Conservation (phyloP, 2,888 invertebrate genomes). For the Nemotelus nigrinus region DNA sequence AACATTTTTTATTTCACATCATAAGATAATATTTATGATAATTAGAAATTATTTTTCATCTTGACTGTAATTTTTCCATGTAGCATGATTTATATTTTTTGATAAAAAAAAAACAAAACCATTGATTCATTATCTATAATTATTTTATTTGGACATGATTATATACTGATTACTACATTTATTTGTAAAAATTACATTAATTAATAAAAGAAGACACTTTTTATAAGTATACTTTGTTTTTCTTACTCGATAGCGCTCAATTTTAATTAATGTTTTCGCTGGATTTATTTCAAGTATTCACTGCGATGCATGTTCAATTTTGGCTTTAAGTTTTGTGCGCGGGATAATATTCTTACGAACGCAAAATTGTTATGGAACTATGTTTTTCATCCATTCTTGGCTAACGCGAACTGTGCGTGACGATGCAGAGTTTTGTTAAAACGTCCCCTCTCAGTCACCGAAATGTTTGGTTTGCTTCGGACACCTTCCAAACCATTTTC, state of each 20-base stretch:
- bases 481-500: too few species aligned
- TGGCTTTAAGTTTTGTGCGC: too few species aligned
- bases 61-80: conserved; percentile 13
- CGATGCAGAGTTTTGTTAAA: too few species aligned
- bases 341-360: too few species aligned
- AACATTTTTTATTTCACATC: too few species aligned
- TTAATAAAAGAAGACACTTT: conserved; percentile 41
- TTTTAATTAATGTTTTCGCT: not conserved
- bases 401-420: too few species aligned
- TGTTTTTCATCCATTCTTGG: too few species aligned
- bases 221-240: conserved; percentile 35
- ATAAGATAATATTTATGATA: not conserved
- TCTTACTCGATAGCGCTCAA: not conserved
- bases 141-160: conserved; percentile 38
- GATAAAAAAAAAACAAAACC: not conserved
- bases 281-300: too few species aligned
- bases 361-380: too few species aligned
- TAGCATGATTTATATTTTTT: conserved; percentile 21
- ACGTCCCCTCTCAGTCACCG: too few species aligned
- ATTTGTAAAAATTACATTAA: conserved; percentile 33
- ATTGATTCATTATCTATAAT: conserved; percentile 24
- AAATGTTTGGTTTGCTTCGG: too few species aligned
- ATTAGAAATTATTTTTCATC: conserved; percentile 33
- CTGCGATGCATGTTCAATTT: too few species aligned
- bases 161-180: conserved; percentile 26